A percentile compares a stretch with the other conserved stretches of the same genome.
phyloP scores from a whole-genome alignment of 1,140 invertebrate species.

The Drosophila ananassae region DNA sequence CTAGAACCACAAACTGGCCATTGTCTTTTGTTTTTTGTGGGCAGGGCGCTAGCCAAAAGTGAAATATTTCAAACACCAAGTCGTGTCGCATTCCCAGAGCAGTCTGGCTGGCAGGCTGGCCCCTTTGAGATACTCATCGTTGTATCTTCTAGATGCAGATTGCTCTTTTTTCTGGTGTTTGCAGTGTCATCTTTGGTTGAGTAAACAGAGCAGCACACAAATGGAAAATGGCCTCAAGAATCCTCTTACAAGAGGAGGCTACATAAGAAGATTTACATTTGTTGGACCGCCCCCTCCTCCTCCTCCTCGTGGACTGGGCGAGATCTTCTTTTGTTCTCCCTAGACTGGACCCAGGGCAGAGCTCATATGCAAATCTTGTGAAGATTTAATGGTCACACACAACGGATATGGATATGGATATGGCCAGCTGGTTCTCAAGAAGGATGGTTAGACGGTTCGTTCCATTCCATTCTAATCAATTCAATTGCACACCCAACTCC shows the following conservation, averaged over 20 bases:
- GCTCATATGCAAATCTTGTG: conserved; percentile 46
- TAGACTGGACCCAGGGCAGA: too few species aligned
- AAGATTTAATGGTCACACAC: conserved; percentile 43
- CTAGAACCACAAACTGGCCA: conserved; percentile 30
- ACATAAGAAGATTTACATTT: conserved; percentile 48
- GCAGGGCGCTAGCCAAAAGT: conserved; percentile 65
- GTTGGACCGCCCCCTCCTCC: conserved; percentile 4
- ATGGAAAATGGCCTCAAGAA: conserved; percentile 8
- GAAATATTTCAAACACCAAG: conserved; percentile 78
- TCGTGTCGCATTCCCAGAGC: conserved; percentile 42
- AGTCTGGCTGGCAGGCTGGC: too few species aligned
- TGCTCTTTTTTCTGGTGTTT: conserved; percentile 32
- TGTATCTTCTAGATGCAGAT: conserved; percentile 29
- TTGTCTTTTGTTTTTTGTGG: conserved; percentile 56
- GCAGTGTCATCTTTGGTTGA: conserved; percentile 69
- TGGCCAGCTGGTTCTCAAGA: conserved; percentile 27
- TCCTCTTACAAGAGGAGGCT: not conserved
- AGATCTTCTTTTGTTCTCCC: conserved; percentile 28
- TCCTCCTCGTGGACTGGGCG: conserved; percentile 1
- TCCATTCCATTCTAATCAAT: conserved; percentile 35
- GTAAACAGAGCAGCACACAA: conserved; percentile 64
- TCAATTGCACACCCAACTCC: conserved; percentile 35
- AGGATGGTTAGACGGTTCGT: conserved; percentile 11
- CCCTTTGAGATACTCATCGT: conserved; percentile 12
- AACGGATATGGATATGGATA: conserved; percentile 51